A percentile compares a stretch with the other conserved stretches of the same genome.
Conservation (phyloP, 2,888 invertebrate genomes). For the Iselma pallidipennis region DNA sequence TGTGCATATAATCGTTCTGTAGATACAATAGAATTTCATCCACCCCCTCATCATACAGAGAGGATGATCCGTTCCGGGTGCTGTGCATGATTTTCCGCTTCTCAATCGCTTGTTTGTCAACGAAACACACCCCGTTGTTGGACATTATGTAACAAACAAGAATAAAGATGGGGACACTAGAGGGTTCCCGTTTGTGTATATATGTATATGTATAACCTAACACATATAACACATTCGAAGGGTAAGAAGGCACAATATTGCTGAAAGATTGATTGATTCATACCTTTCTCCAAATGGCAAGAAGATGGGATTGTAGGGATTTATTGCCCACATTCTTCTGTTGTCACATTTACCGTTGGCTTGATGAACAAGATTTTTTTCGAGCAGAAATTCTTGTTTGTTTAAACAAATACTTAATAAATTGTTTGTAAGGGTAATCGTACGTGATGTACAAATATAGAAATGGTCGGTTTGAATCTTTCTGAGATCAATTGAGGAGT, state of each 20-base stretch:
- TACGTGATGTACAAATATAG: background rate
- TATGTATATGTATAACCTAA: slow-evolving; percentile 4
- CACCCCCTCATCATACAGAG: slow-evolving; percentile 26
- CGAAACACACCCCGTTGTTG: slow-evolving; percentile 38
- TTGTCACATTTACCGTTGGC: background rate
- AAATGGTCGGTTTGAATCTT: background rate
- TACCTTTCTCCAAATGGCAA: slow-evolving; percentile 28
- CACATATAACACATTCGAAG: slow-evolving; percentile 16
- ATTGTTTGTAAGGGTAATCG: background rate
- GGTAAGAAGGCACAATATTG: slow-evolving; percentile 16
- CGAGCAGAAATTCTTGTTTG: no score
- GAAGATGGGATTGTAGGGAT: background rate
- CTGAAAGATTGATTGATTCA: slow-evolving; percentile 41
- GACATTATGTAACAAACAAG: slow-evolving; percentile 36
- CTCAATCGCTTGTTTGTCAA: slow-evolving; percentile 52
- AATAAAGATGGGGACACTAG: slow-evolving; percentile 1
- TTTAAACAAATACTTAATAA: no score
- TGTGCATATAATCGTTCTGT: slow-evolving; percentile 28
- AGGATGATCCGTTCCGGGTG: slow-evolving; percentile 35
- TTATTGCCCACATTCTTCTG: background rate
- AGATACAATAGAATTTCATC: slow-evolving; percentile 15
- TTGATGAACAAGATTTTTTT: background rate
- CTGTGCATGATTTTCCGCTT: slow-evolving; percentile 48
- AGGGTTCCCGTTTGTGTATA: background rate
- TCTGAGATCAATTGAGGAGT: background rate